Conservation (phyloP, 2,888 invertebrate species). For the Drosophila gaucha region DNA sequence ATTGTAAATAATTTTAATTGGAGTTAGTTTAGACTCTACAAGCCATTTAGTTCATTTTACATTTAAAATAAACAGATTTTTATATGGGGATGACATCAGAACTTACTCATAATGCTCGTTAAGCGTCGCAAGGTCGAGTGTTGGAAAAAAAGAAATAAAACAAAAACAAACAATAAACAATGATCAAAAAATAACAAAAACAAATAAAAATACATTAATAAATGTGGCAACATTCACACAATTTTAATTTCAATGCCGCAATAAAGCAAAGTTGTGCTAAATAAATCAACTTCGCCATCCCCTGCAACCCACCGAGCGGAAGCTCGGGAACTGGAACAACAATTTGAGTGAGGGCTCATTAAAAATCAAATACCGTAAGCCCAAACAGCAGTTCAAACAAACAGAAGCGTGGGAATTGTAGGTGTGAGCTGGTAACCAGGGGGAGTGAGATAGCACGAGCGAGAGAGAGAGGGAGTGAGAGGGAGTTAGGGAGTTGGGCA, state of each 20-base stretch:
- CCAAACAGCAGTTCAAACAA: conserved; percentile 30
- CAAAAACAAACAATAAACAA: no score
- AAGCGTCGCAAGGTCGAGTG: conserved; percentile 29
- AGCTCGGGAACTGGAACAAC: conserved; percentile 22
- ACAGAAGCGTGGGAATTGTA: conserved; percentile 23
- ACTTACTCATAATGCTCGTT: conserved; percentile 12
- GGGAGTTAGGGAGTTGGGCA: not conserved
- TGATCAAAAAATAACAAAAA: no score
- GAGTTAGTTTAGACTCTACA: not conserved
- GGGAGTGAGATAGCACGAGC: not conserved
- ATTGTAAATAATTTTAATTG: not conserved
- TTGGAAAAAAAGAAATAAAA: not conserved
- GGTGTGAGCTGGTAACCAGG: not conserved
- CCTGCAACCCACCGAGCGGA: not conserved
- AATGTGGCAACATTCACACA: conserved; percentile 44
- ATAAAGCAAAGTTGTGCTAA: conserved; percentile 12
- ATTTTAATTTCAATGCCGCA: conserved; percentile 41
- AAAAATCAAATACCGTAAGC: conserved; percentile 40
- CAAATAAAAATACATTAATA: conserved; percentile 25
- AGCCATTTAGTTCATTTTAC: not conserved
- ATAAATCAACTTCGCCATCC: conserved; percentile 36
- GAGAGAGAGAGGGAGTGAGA: not conserved
- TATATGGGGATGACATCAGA: conserved; percentile 43
- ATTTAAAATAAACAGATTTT: not conserved
- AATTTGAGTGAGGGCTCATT: conserved; percentile 48